phyloP scores from a whole-genome alignment of 2,888 invertebrate species.

The Clusia tigrina region DNA sequence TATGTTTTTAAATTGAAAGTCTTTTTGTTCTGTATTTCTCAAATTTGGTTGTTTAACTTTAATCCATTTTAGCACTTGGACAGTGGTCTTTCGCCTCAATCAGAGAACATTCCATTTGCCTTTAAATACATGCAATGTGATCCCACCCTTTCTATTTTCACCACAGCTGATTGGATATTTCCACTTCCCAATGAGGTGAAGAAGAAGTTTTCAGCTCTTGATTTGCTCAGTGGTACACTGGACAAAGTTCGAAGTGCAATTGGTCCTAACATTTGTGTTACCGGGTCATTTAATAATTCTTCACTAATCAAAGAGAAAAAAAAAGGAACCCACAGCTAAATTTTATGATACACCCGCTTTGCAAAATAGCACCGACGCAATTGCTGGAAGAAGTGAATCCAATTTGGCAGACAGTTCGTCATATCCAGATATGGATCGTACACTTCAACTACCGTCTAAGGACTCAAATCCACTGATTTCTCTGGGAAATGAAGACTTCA shows the following conservation, averaged over 20 bases:
- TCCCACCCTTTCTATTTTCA: slow-evolving; percentile 45
- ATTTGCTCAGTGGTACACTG: slow-evolving; percentile 48
- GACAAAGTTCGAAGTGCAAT: slow-evolving; percentile 47
- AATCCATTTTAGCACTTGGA: slow-evolving; percentile 47
- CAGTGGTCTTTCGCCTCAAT: slow-evolving; percentile 54
- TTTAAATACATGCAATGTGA: slow-evolving; percentile 48
- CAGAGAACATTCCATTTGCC: slow-evolving; percentile 45
- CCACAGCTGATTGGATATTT: slow-evolving; percentile 53
- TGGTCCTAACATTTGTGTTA: slow-evolving; percentile 33
- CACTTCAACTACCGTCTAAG: too few relatives aligned
- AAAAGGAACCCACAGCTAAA: slow-evolving; percentile 34
- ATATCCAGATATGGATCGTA: background rate
- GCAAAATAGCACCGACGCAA: background rate
- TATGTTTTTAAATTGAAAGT: too few relatives aligned
- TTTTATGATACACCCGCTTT: slow-evolving; percentile 36
- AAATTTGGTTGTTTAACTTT: too few relatives aligned
- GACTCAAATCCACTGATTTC: too few relatives aligned
- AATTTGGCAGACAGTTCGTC: background rate
- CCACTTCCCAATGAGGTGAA: slow-evolving; percentile 42
- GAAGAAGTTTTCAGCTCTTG: slow-evolving; percentile 46
- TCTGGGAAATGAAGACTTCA: slow-evolving; percentile 45
- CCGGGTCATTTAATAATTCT: background rate
- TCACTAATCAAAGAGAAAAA: slow-evolving; percentile 27
- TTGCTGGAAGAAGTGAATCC: background rate
- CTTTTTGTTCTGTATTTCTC: too few relatives aligned